Conservation (phyloP, 2,888 invertebrate genomes). For the Acheta domesticus region DNA sequence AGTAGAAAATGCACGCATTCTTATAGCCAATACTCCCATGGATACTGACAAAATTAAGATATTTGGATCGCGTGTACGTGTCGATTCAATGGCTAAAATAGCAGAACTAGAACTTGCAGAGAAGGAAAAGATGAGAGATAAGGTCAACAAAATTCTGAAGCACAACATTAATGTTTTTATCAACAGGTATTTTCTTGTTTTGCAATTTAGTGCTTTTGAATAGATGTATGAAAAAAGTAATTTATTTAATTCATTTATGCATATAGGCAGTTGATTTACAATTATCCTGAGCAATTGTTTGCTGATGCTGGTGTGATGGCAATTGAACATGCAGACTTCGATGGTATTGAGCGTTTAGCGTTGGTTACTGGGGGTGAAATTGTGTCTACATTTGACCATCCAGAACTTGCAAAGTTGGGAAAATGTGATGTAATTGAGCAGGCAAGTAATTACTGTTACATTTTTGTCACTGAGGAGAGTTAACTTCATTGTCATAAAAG, state of each 20-base stretch:
- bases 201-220: neutral
- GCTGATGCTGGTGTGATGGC: conserved; percentile 98
- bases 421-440: conserved; percentile 94
- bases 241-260: neutral
- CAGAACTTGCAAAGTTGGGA: conserved; percentile 87
- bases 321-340: conserved; percentile 99
- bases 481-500: too few relatives aligned
- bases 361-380: conserved; percentile 98
- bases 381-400: conserved; percentile 95
- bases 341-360: conserved; percentile 95
- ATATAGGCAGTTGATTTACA: conserved; percentile 91
- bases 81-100: conserved; percentile 90
- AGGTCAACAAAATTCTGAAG: conserved; percentile 91
- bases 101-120: conserved; percentile 97
- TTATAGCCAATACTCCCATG: conserved; percentile 99
- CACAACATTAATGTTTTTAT: conserved; percentile 98
- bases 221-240: neutral
- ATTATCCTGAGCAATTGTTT: conserved; percentile 98
- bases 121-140: conserved; percentile 99
- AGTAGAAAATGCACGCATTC: conserved; percentile 91
- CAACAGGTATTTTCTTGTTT: conserved; percentile 62
- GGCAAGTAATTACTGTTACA: conserved; percentile 48
- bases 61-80: conserved; percentile 92
- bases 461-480: neutral
- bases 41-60: conserved; percentile 99